These are phyloP conservation scores for Patiria miniata DNA, from an alignment of 35 echinoderm and acorn worm genomes.

Conservation along the genomic window DNA sequence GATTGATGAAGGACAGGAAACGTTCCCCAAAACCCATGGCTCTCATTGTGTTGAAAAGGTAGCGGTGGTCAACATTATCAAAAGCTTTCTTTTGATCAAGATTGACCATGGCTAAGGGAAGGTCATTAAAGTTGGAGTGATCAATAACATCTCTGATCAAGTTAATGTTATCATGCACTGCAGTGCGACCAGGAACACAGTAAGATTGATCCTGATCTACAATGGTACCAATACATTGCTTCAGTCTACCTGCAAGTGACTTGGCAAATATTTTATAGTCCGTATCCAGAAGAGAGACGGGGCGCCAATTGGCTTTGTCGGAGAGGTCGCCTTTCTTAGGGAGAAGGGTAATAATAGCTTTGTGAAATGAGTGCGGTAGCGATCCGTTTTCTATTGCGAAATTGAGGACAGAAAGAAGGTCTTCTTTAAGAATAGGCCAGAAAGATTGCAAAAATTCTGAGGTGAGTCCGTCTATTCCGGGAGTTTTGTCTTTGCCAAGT, in stretches of 20 bases:
- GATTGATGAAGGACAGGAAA: neutral
- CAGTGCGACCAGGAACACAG: conserved; percentile 7
- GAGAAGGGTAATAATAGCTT: neutral
- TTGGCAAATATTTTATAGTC: conserved; percentile 39
- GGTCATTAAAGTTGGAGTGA: neutral
- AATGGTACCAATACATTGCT: neutral
- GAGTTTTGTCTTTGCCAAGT: conserved; percentile 20
- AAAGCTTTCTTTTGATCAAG: conserved; percentile 40
- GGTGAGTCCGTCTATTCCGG: conserved; percentile 24
- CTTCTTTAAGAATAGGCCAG: neutral
- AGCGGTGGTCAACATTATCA: neutral
- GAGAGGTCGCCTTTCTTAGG: neutral
- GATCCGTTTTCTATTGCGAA: neutral
- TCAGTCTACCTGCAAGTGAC: neutral
- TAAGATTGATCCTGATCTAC: conserved; percentile 5
- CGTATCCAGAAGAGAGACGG: neutral
- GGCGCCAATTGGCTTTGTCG: conserved; percentile 1
- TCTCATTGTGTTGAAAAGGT: conserved; percentile 15
- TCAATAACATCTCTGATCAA: neutral
- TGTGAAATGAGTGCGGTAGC: neutral
- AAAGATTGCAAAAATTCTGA: conserved; percentile 2
- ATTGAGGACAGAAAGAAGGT: neutral
- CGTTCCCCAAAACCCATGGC: conserved; percentile 23
- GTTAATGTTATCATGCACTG: conserved; percentile 14
- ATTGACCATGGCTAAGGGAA: conserved; percentile 3